These are phyloP conservation scores for Petroica traversi DNA, from an alignment of 2,113 vertebrate genomes.

Conservation along the genomic window DNA sequence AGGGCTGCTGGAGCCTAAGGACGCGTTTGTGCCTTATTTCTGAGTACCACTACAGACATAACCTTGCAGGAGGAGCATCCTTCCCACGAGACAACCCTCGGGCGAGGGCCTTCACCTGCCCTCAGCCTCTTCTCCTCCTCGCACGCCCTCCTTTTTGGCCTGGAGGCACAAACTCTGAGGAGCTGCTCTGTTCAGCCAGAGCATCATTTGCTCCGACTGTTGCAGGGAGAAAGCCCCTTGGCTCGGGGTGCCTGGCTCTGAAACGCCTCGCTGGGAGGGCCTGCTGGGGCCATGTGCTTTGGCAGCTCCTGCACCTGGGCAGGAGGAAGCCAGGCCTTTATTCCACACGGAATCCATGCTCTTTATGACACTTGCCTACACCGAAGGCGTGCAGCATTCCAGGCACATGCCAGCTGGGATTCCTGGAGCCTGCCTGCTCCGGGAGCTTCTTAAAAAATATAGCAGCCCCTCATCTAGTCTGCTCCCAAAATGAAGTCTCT, in stretches of 20 bases:
- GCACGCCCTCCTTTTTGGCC: rapidly evolving
- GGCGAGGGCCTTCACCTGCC: neutral
- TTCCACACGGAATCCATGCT: rapidly evolving
- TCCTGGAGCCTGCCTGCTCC: neutral
- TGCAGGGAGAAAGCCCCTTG: neutral
- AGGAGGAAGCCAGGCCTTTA: neutral
- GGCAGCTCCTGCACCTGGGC: neutral
- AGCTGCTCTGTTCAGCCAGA: neutral
- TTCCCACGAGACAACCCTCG: neutral
- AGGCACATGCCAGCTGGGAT: neutral
- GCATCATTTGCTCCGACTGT: neutral
- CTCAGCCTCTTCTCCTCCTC: neutral
- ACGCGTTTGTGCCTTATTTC: rapidly evolving
- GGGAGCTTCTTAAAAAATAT: neutral
- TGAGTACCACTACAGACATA: rapidly evolving
- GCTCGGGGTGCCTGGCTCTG: neutral
- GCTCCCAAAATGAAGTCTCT: neutral
- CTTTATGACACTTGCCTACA: rapidly evolving
- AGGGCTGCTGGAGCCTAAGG: rapidly evolving
- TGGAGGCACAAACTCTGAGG: neutral
- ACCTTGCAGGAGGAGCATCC: rapidly evolving
- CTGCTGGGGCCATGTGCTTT: rapidly evolving
- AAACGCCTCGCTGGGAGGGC: neutral
- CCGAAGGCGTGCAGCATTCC: neutral
- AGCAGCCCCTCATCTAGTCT: neutral